Evolutionary conservation across 2,797 vertebrate species (phyloP).

Genomic region (Hippocampus kuda): DNA sequence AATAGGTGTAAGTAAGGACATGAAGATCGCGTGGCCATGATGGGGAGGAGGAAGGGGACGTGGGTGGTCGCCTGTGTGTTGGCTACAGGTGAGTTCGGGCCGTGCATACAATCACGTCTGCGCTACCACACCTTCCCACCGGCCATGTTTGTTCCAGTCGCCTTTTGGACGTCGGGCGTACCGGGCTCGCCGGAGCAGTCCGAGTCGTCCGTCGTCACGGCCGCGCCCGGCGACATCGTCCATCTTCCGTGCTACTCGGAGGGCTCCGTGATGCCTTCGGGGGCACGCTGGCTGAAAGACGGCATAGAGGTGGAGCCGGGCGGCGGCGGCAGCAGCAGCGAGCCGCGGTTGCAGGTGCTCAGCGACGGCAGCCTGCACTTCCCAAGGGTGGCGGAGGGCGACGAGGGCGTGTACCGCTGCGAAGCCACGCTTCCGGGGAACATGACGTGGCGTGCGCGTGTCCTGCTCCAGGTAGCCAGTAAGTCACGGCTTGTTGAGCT

Average conservation of each 20-base stretch:
- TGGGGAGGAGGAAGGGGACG: slow-evolving; percentile 35
- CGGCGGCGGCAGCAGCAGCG: background rate
- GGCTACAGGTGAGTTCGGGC: slow-evolving; percentile 46
- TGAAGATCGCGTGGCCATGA: slow-evolving; percentile 34
- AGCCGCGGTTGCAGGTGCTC: slow-evolving; percentile 54
- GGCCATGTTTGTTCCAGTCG: background rate
- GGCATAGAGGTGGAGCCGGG: slow-evolving; percentile 1
- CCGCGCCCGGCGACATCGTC: slow-evolving; percentile 39
- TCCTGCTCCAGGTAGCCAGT: slow-evolving; percentile 71
- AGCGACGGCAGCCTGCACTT: slow-evolving; percentile 66
- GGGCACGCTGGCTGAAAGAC: slow-evolving; percentile 69
- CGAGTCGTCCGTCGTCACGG: slow-evolving; percentile 14
- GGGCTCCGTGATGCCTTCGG: slow-evolving; percentile 19
- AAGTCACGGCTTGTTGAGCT: slow-evolving; percentile 40
- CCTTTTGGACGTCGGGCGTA: slow-evolving; percentile 13
- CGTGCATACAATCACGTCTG: background rate
- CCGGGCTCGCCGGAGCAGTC: background rate
- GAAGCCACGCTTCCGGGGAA: slow-evolving; percentile 33
- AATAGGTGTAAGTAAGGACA: slow-evolving; percentile 20
- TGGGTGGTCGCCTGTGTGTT: slow-evolving; percentile 35
- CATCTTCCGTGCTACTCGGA: slow-evolving; percentile 63
- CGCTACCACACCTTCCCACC: background rate
- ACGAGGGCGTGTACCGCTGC: slow-evolving; percentile 76
- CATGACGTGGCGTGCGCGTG: slow-evolving; percentile 26
- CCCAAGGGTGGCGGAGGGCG: slow-evolving; percentile 41